These are phyloP conservation scores for Tribolium castaneum DNA, from an alignment of 1,140 invertebrate genomes.

Conservation along the genomic window DNA sequence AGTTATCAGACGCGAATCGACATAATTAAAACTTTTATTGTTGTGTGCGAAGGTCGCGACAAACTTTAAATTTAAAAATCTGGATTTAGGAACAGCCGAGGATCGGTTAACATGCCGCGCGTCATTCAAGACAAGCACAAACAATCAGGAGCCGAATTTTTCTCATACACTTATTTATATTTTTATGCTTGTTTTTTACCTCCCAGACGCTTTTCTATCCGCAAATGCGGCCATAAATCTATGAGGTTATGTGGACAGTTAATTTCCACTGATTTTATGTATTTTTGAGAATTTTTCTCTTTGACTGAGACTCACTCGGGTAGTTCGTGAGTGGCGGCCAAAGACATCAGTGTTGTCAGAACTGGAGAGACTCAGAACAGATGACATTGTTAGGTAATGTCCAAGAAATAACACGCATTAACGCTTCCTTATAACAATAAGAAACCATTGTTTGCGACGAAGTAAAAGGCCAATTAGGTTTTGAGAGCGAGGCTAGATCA, in stretches of 20 bases:
- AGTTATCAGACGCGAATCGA: background rate
- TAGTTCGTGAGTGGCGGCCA: slow-evolving; percentile 9
- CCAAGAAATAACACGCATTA: background rate
- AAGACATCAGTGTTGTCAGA: background rate
- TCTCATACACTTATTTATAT: slow-evolving; percentile 4
- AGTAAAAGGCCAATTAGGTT: background rate
- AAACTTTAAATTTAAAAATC: slow-evolving; percentile 13
- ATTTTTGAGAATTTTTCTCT: background rate
- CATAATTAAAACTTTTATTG: slow-evolving; percentile 25
- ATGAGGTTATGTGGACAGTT: slow-evolving; percentile 13
- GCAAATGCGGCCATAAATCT: slow-evolving; percentile 11
- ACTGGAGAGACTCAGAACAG: background rate
- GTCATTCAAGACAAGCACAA: background rate
- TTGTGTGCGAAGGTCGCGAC: slow-evolving; percentile 14
- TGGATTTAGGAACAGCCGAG: slow-evolving; percentile 6
- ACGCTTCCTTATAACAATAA: background rate
- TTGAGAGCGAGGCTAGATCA: background rate
- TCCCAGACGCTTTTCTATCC: background rate
- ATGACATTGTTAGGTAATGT: slow-evolving; percentile 21
- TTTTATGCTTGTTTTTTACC: slow-evolving; percentile 7
- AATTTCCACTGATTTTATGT: background rate
- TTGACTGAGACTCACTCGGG: background rate
- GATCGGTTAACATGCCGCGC: background rate
- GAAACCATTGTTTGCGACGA: background rate
- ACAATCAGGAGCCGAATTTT: background rate